Conservation (phyloP, 2,888 invertebrate species). For the Drosophila atroscutellata region DNA sequence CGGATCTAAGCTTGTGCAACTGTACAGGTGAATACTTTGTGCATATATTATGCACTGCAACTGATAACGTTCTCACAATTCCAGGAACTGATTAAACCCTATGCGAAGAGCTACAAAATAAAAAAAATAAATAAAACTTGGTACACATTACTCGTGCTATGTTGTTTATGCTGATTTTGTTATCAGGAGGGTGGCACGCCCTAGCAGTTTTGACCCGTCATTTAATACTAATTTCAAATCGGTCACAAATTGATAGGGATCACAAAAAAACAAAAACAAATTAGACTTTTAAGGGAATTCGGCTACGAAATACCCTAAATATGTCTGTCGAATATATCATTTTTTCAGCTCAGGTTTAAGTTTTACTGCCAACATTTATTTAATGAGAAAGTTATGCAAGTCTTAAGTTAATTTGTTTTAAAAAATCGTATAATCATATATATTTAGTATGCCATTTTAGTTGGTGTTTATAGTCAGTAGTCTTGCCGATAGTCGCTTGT, state of each 20-base stretch:
- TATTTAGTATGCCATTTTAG: background rate
- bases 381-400: background rate
- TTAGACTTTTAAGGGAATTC: background rate
- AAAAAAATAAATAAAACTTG: background rate
- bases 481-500: background rate
- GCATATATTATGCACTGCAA: constrained; percentile 6
- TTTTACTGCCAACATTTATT: too few species aligned
- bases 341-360: too few species aligned
- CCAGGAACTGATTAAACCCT: background rate
- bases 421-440: background rate
- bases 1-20: background rate
- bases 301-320: background rate
- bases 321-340: too few species aligned
- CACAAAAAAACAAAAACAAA: background rate
- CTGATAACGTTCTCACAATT: constrained; percentile 4
- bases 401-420: background rate
- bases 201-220: constrained; percentile 10
- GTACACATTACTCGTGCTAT: background rate
- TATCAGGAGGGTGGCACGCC: constrained; percentile 10
- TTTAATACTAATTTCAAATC: background rate
- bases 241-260: constrained; percentile 10
- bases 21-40: constrained; percentile 5
- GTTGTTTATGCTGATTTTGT: constrained; percentile 5
- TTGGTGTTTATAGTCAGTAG: background rate
- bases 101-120: background rate